Evolutionary conservation across 1,140 invertebrate genomes (phyloP), one percentile per base, ranked within the genome.

Genomic region (Ptiloglossa arizonensis): DNA sequence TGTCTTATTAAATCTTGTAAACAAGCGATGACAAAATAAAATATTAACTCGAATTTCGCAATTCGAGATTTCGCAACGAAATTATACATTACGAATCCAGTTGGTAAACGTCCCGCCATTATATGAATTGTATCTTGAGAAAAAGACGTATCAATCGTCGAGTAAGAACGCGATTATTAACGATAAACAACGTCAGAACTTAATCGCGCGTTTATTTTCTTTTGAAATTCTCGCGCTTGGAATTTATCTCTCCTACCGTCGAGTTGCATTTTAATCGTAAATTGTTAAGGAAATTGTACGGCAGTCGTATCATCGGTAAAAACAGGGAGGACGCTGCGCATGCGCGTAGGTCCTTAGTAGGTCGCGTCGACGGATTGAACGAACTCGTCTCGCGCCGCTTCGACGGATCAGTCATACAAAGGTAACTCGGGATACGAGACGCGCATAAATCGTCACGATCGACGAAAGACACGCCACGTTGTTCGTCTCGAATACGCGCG

Each of bases 321-420:
- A 82, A 79, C 54, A 11, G 13, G 17, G 22, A 44, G 4, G 15
- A 35, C 17, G 8, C 32, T 62, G 82, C 87, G 87, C 87, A 87
- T 87, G 88, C 84, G 88, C 86, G 73, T 44, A 72, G n/a, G 54
- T 86, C 82, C 62, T 90, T 88, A 89, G 89, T 91, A 91, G 90
- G 88, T 91, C 90, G 87, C 70, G 75, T 32, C 54, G 60, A 50
- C 67, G 75, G 19, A 54, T 78, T 32, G 56, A 71, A 59, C 44
- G 54, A 52, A 56, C 66, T 74, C 35, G 62, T 69, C 57, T 15
- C 50, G 64, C 63, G 66, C 15, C 35, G 56, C 19, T 69, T 48
- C 59, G 41, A 48, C 76, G 41, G 44, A 54, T n/a, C 73, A 76
- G 73, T 76, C 64, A 57, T 60, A 60, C 44, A 76, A 76, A 76